Evolutionary conservation across 1,140 invertebrate genomes (phyloP).

Genomic region (Anadara kagoshimensis): DNA sequence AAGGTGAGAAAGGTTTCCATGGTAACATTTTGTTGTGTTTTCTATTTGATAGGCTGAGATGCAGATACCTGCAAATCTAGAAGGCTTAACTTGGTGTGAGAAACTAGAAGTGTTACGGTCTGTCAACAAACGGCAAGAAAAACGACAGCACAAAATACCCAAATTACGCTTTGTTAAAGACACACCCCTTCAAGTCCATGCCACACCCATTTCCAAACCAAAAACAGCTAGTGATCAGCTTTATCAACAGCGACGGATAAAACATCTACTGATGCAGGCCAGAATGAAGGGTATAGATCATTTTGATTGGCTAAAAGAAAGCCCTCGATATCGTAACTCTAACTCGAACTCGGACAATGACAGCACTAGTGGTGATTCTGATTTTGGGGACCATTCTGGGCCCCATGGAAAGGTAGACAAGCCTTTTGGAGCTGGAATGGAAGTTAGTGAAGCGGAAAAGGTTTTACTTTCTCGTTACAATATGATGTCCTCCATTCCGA

Average conservation of each 20-base stretch:
- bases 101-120: slow-evolving; percentile 37
- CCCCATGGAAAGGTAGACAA: slow-evolving; percentile 10
- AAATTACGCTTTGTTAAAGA: slow-evolving; percentile 35
- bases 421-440: slow-evolving; percentile 21
- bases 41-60: slow-evolving; percentile 2
- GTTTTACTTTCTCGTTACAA: slow-evolving; percentile 31
- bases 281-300: slow-evolving; percentile 26
- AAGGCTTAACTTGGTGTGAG: slow-evolving; percentile 38
- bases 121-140: slow-evolving; percentile 34
- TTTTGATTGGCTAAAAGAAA: slow-evolving; percentile 38
- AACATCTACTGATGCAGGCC: slow-evolving; percentile 38
- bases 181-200: slow-evolving; percentile 3
- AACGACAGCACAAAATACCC: slow-evolving; percentile 27
- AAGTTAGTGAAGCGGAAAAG: slow-evolving; percentile 27
- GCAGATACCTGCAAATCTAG: slow-evolving; percentile 12
- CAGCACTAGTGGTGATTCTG: slow-evolving; percentile 14
- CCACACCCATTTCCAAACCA: not conserved
- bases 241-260: slow-evolving; percentile 40
- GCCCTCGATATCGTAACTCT: slow-evolving; percentile 11
- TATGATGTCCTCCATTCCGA: slow-evolving; percentile 20
- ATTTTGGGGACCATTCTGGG: slow-evolving; percentile 3
- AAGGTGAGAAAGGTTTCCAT: not conserved
- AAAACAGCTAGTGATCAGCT: slow-evolving; percentile 24
- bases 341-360: slow-evolving; percentile 7
- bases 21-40: not conserved